These are phyloP conservation scores for Hydra vulgaris DNA, from an alignment of 30 jellyfish, hydroid and myxozoan species.

Conservation along the genomic window DNA sequence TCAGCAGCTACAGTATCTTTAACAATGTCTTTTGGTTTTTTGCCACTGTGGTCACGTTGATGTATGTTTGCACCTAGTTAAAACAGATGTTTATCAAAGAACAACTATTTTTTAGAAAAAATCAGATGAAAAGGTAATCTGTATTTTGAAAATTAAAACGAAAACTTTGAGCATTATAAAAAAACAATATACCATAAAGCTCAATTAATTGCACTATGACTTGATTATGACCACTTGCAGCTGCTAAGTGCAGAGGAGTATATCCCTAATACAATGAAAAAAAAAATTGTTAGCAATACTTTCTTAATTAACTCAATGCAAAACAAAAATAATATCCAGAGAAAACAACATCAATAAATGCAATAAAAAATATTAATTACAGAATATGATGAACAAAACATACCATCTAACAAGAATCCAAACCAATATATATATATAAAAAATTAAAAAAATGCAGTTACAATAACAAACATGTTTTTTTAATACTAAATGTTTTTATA, in stretches of 20 bases:
- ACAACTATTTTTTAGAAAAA: background rate
- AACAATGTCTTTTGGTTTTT: slow-evolving; percentile 80
- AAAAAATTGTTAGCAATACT: background rate
- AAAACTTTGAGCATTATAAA: no score
- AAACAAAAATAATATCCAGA: no score
- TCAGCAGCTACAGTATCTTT: slow-evolving; percentile 75
- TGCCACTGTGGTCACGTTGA: slow-evolving; percentile 78
- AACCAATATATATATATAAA: background rate
- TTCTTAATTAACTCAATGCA: no score
- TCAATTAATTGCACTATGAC: slow-evolving; percentile 54
- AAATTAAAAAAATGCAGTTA: background rate
- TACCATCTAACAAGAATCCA: background rate
- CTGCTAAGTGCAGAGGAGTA: slow-evolving; percentile 86
- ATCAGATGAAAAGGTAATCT: background rate
- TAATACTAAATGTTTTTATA: no score
- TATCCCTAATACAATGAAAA: slow-evolving; percentile 49
- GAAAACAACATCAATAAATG: no score
- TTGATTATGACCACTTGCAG: slow-evolving; percentile 73
- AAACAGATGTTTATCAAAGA: background rate
- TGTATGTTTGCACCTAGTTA: slow-evolving; percentile 56
- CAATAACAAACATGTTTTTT: background rate
- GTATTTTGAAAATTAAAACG: background rate
- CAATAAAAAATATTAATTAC: background rate
- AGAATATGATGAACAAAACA: background rate
- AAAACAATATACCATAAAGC: slow-evolving; percentile 65